Percentiles rank a stretch among this genome's conserved stretches.
Evolutionary conservation across 2,888 invertebrate genomes (phyloP).

Genomic region (Agonopterix heracliana): DNA sequence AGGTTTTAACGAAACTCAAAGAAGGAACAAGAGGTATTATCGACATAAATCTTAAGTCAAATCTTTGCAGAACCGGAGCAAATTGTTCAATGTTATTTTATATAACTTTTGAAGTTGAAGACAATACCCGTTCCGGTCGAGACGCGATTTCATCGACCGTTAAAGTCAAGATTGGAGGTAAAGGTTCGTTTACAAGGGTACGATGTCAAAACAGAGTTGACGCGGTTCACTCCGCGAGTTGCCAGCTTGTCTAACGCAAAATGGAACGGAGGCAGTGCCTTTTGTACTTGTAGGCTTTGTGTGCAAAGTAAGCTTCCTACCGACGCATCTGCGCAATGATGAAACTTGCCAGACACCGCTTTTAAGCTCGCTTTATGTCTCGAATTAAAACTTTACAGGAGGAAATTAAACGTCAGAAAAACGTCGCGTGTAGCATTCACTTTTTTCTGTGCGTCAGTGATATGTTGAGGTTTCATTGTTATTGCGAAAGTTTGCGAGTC

Average conservation of each 20-base stretch:
- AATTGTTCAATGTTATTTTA: no score
- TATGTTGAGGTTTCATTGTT: no score
- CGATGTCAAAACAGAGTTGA: conserved; percentile 39
- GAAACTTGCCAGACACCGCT: conserved; percentile 75
- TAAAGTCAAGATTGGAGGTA: background rate
- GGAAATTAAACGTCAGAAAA: conserved; percentile 70
- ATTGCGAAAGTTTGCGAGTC: no score
- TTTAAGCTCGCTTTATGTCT: conserved; percentile 69
- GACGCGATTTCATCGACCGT: no score
- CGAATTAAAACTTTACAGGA: conserved; percentile 72
- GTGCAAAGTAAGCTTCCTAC: conserved; percentile 72
- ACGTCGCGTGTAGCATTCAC: conserved; percentile 34
- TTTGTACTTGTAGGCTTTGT: conserved; percentile 74
- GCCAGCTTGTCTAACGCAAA: conserved; percentile 67
- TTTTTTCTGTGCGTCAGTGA: conserved; percentile 1
- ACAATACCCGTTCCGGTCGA: no score
- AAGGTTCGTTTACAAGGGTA: conserved; percentile 1
- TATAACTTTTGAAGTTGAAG: no score
- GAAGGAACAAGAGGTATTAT: no score
- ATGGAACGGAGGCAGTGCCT: conserved; percentile 67
- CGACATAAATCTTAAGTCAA: no score
- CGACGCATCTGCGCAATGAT: conserved; percentile 70
- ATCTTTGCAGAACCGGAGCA: no score
- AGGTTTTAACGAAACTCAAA: no score
- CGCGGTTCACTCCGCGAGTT: conserved; percentile 58